These are phyloP conservation scores for Phengaris alcon DNA, from an alignment of 2,888 invertebrate genomes.

Conservation along the genomic window DNA sequence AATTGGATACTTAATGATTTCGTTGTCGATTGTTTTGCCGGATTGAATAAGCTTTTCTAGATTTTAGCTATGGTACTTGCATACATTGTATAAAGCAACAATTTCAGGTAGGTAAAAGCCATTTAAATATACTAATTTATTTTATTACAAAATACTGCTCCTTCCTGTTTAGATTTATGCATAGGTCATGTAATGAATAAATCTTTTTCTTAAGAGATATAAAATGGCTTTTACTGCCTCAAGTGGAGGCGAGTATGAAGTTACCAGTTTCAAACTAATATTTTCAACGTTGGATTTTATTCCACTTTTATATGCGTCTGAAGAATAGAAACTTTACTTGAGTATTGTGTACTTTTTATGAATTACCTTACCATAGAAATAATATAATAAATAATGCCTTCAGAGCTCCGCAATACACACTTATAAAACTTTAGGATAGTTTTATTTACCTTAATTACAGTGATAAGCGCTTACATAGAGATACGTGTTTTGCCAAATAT, in stretches of 20 bases:
- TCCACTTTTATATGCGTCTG: slow-evolving; percentile 1
- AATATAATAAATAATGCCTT: too few species aligned
- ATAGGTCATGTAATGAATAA: slow-evolving; percentile 15
- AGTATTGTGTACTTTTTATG: neutral
- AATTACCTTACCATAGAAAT: neutral
- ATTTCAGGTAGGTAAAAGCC: neutral
- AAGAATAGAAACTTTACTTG: neutral
- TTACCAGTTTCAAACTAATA: neutral
- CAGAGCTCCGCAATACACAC: too few species aligned
- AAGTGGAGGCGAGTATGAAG: neutral
- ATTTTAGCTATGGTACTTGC: too few species aligned
- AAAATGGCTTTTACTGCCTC: slow-evolving; percentile 15
- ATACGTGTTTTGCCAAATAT: too few species aligned
- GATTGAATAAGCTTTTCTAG: too few species aligned
- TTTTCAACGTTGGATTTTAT: neutral
- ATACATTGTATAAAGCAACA: neutral
- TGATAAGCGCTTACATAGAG: too few species aligned
- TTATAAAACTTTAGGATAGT: too few species aligned
- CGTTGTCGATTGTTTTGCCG: too few species aligned
- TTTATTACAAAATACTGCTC: neutral
- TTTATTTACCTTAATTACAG: too few species aligned
- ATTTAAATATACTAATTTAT: neutral
- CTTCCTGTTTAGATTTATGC: slow-evolving; percentile 1
- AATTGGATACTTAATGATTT: too few species aligned
- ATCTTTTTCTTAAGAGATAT: slow-evolving; percentile 12